Evolutionary conservation across 2,113 vertebrate genomes (phyloP), one percentile per base, ranked within the genome.

Genomic region (Corythoichthys intestinalis): DNA sequence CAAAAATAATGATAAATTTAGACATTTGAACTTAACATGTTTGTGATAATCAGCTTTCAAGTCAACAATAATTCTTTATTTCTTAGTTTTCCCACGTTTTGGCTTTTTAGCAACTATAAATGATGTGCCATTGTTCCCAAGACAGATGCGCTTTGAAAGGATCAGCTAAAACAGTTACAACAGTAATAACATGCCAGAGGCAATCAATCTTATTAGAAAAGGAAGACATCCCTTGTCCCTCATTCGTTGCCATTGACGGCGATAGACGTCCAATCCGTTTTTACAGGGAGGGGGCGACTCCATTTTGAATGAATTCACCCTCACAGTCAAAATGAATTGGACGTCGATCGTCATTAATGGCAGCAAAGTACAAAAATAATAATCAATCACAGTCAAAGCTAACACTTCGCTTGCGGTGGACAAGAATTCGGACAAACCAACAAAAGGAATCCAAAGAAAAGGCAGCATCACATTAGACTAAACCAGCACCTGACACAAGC

Each of bases 51-150:
- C 12, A 17, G 41, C 41, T 44, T 38, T 59, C 58, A 59, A 6
- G 83, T 89, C 82, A 86, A 85, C 84, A 89, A 77, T 81, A 72
- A 80, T 58, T 71, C 78, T 86, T 86, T 83, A 86, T 89, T 90
- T 85, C 64, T 82, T 83, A 41, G 67, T 83, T 78, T 59, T 75
- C 75, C 60, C 72, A 83, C 49, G 63, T 49, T 90, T 88, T 89
- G 88, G 82, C 81, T 90, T 89, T 79, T 77, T 76, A 86, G 82
- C 79, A 79, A 81, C 66, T 54, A 85, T 67, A 77, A 83, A 86
- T 87, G 85, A 87, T 88, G 85, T 88, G 86, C 86, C 83, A 85
- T 86, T 88, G 84, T 86, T 86, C 83, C 85, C 79, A 85, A 86
- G 85, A 85, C 82, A 7, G 77, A 85, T 85, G 87, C 83, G 66